Percentiles rank a stretch among this genome's conserved stretches.
Conservation (phyloP, 2,797 vertebrate genomes). For the Lagocephalus sceleratus region DNA sequence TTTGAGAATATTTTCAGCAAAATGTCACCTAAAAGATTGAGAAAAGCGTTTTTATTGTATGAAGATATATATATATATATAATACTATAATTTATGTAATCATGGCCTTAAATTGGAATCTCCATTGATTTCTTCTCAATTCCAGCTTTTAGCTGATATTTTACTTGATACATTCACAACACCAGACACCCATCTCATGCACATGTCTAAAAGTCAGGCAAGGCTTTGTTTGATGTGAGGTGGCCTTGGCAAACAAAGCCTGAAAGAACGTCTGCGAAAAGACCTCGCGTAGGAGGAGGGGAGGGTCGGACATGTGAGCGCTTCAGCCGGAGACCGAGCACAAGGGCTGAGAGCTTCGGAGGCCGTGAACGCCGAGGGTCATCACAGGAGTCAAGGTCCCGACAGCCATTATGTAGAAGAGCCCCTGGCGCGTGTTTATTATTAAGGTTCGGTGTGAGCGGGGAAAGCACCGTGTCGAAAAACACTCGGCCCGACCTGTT, state of each 20-base stretch:
- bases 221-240: neutral
- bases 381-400: slow-evolving; percentile 42
- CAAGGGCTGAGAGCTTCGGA: slow-evolving; percentile 43
- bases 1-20: neutral
- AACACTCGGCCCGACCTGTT: neutral
- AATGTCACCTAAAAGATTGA: too few relatives aligned
- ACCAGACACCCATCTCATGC: too few relatives aligned
- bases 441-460: slow-evolving; percentile 1
- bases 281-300: slow-evolving; percentile 38
- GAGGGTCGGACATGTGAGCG: slow-evolving; percentile 44
- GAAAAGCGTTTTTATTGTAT: too few relatives aligned
- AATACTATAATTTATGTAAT: too few relatives aligned
- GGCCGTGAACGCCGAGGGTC: slow-evolving; percentile 60
- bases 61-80: too few relatives aligned
- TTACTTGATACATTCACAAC: too few relatives aligned
- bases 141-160: too few relatives aligned
- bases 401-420: slow-evolving; percentile 10
- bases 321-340: slow-evolving; percentile 45
- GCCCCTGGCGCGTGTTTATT: slow-evolving; percentile 17
- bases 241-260: slow-evolving; percentile 68
- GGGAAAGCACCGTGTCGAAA: slow-evolving; percentile 1
- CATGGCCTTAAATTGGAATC: too few relatives aligned
- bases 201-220: too few relatives aligned
- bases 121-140: too few relatives aligned
- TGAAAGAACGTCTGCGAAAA: slow-evolving; percentile 10